A percentile compares a stretch with the other conserved stretches of the same genome.
phyloP scores from a whole-genome alignment of 2,888 invertebrate genomes.

The Malthinus flaveolus region DNA sequence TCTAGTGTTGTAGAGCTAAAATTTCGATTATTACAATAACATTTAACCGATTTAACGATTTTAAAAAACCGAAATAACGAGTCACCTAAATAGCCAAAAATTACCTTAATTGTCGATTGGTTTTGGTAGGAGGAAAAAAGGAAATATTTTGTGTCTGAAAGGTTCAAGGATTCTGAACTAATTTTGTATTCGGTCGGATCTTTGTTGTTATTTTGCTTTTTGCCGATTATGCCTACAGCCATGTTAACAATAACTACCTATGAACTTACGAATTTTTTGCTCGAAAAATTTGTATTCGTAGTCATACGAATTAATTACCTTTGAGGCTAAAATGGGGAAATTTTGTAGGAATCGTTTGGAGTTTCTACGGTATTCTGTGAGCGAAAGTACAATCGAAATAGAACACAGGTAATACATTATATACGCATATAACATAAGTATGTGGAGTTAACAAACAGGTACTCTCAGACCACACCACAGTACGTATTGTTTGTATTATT shows the following conservation, averaged over 20 bases:
- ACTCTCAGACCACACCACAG: conserved; percentile 28
- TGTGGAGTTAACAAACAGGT: conserved; percentile 16
- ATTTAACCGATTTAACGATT: neutral
- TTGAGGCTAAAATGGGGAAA: too few relatives aligned
- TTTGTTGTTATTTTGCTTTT: conserved; percentile 16
- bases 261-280: neutral
- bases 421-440: conserved; percentile 11
- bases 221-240: conserved; percentile 13
- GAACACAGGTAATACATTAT: too few relatives aligned
- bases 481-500: conserved; percentile 33
- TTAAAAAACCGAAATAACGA: neutral
- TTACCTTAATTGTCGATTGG: neutral
- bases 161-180: conserved; percentile 21
- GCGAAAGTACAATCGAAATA: too few relatives aligned
- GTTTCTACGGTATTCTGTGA: too few relatives aligned
- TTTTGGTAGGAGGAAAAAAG: neutral
- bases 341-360: too few relatives aligned
- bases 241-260: neutral
- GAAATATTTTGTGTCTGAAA: neutral
- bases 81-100: conserved; percentile 2
- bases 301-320: too few relatives aligned
- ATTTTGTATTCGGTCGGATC: conserved; percentile 8
- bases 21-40: conserved; percentile 1
- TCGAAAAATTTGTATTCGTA: too few relatives aligned
- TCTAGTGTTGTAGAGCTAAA: neutral